phyloP scores from a whole-genome alignment of 1,140 invertebrate genomes.

The Ips typographus region DNA sequence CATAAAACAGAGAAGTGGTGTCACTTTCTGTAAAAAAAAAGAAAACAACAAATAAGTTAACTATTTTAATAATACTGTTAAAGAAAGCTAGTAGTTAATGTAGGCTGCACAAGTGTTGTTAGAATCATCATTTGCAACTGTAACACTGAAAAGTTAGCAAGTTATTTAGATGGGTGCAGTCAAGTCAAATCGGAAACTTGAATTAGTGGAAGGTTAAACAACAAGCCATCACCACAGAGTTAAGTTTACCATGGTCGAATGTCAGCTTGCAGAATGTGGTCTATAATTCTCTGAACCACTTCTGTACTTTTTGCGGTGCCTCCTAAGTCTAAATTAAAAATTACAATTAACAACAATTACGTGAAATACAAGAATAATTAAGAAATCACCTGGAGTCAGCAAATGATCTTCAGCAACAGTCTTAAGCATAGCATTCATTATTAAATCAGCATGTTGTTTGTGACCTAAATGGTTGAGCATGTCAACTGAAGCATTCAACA shows the following conservation, averaged over 20 bases:
- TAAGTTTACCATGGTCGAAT: constrained; percentile 49
- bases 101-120: neutral
- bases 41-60: neutral
- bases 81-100: neutral
- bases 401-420: constrained; percentile 82
- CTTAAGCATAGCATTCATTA: constrained; percentile 74
- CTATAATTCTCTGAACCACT: constrained; percentile 68
- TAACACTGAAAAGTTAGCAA: constrained; percentile 13
- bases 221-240: constrained; percentile 25
- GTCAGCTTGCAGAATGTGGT: constrained; percentile 56
- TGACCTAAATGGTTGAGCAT: constrained; percentile 90
- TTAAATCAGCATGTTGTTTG: constrained; percentile 76
- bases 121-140: neutral
- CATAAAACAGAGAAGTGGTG: too few relatives aligned
- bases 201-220: constrained; percentile 1
- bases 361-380: constrained; percentile 49
- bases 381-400: constrained; percentile 69
- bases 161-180: neutral
- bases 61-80: constrained; percentile 9
- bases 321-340: constrained; percentile 59
- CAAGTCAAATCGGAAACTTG: neutral
- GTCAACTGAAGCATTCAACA: constrained; percentile 90
- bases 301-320: constrained; percentile 68
- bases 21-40: constrained; percentile 11
- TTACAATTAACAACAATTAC: constrained; percentile 60